Percentiles rank a stretch among this genome's conserved stretches.
Conservation (phyloP, 2,888 invertebrate genomes). For the Shargacucullia verbasci region DNA sequence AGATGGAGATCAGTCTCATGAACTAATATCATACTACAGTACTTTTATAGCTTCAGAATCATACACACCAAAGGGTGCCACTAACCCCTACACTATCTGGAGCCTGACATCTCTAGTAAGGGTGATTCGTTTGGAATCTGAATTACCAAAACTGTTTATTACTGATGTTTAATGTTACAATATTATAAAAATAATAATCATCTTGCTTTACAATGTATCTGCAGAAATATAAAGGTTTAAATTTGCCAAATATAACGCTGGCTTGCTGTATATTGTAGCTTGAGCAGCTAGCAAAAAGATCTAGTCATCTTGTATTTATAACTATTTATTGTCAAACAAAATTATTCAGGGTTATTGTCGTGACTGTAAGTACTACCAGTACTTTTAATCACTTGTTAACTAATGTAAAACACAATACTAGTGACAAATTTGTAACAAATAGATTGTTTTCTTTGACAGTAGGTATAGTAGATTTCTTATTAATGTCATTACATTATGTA, state of each 20-base stretch:
- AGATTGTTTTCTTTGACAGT: background rate
- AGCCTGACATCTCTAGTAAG: slow-evolving; percentile 91
- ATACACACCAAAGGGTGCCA: slow-evolving; percentile 74
- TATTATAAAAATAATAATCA: slow-evolving; percentile 28
- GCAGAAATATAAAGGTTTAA: slow-evolving; percentile 46
- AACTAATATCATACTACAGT: slow-evolving; percentile 93
- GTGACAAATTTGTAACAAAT: background rate
- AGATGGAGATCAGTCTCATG: slow-evolving; percentile 93
- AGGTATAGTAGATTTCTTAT: no score
- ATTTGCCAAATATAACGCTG: slow-evolving; percentile 56
- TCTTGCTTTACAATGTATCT: slow-evolving; percentile 51
- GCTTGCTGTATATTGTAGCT: slow-evolving; percentile 71
- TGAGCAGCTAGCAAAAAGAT: slow-evolving; percentile 58
- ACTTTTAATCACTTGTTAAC: no score
- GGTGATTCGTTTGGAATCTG: slow-evolving; percentile 92
- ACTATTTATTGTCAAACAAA: slow-evolving; percentile 26
- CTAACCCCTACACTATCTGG: slow-evolving; percentile 86
- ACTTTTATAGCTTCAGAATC: slow-evolving; percentile 87
- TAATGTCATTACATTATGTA: slow-evolving; percentile 11
- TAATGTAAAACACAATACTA: background rate
- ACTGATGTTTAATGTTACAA: slow-evolving; percentile 69
- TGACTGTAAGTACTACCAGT: no score
- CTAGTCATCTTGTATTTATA: slow-evolving; percentile 57
- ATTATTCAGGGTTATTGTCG: slow-evolving; percentile 5
- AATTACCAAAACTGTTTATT: slow-evolving; percentile 92